A percentile compares a stretch with the other conserved stretches of the same genome.
phyloP scores from a whole-genome alignment of 1,140 invertebrate genomes.

The Ylistrum balloti region DNA sequence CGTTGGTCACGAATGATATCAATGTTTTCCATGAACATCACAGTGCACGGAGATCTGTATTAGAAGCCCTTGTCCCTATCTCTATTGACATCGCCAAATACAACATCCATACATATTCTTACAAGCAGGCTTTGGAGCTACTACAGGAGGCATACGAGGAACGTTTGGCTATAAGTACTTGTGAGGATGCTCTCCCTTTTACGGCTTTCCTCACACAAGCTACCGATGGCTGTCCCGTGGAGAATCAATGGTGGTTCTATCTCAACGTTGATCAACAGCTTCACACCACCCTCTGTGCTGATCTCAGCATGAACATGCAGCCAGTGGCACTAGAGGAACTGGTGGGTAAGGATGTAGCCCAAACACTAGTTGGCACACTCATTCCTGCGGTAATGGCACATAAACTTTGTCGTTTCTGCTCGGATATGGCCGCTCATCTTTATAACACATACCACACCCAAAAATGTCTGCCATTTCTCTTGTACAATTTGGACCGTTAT shows the following conservation, averaged over 20 bases:
- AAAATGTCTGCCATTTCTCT: conserved; percentile 46
- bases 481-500: background rate
- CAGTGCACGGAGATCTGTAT: conserved; percentile 50
- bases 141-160: conserved; percentile 60
- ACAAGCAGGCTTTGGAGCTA: conserved; percentile 52
- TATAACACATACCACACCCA: conserved; percentile 46
- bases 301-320: conserved; percentile 48
- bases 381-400: conserved; percentile 51
- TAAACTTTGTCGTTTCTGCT: conserved; percentile 46
- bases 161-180: conserved; percentile 54
- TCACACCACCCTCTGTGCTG: conserved; percentile 49
- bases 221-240: conserved; percentile 12
- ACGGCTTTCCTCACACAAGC: conserved; percentile 55
- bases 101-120: conserved; percentile 41
- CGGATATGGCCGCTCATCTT: conserved; percentile 48
- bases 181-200: conserved; percentile 60
- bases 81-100: conserved; percentile 48
- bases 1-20: conserved; percentile 43
- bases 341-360: conserved; percentile 43
- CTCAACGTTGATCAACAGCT: conserved; percentile 52
- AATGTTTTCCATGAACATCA: conserved; percentile 41
- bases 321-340: conserved; percentile 55
- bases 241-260: conserved; percentile 59
- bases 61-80: conserved; percentile 50
- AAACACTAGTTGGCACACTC: conserved; percentile 43